Percentiles rank a stretch among this genome's conserved stretches.
phyloP scores from a whole-genome alignment of 2,113 vertebrate species.

The Sylvietta virens region DNA sequence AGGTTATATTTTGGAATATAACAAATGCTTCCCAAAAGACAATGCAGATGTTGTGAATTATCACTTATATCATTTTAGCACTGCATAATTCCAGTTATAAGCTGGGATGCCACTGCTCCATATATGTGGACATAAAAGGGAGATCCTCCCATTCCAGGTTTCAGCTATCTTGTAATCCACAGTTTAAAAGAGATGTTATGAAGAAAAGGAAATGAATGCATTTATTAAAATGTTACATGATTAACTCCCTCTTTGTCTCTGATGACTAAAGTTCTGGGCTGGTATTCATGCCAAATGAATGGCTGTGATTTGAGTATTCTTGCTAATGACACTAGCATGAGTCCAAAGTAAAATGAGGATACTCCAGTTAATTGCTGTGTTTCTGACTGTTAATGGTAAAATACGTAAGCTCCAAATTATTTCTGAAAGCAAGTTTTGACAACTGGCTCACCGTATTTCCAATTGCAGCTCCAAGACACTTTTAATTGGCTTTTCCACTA shows the following conservation, averaged over 20 bases:
- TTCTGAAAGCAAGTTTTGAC: conserved; percentile 2
- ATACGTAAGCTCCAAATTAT: conserved; percentile 20
- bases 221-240: neutral
- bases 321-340: neutral
- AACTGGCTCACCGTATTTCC: conserved; percentile 6
- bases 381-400: neutral
- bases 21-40: neutral
- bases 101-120: neutral
- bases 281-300: neutral
- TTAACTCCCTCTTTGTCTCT: neutral
- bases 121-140: neutral
- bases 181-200: neutral
- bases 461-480: neutral
- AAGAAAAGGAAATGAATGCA: neutral
- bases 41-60: neutral
- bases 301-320: neutral
- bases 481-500: conserved; percentile 37
- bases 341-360: neutral
- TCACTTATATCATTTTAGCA: neutral
- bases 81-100: neutral
- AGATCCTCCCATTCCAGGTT: neutral
- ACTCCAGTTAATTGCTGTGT: neutral
- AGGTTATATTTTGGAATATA: neutral
- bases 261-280: neutral
- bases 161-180: neutral